A percentile compares a stretch with the other conserved stretches of the same genome.
Conservation (phyloP, 1,140 invertebrate species). For the Micrasema minimum region DNA sequence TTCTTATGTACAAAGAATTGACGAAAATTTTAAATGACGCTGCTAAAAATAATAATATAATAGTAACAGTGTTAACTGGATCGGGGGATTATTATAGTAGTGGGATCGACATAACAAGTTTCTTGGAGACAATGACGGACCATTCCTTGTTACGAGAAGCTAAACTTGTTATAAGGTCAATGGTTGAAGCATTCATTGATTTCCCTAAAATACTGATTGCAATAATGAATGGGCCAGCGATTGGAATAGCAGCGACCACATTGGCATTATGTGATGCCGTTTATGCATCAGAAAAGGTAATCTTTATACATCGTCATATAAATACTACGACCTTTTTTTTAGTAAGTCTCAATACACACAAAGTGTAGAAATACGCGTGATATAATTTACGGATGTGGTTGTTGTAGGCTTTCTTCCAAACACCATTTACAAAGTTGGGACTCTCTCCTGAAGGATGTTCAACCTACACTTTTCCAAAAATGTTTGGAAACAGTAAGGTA, state of each 20-base stretch:
- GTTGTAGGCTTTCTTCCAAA: constrained; percentile 83
- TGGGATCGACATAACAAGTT: constrained; percentile 82
- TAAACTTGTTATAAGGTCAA: constrained; percentile 67
- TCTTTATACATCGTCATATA: too few relatives aligned
- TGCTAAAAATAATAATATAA: constrained; percentile 71
- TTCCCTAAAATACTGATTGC: constrained; percentile 91
- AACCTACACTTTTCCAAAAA: constrained; percentile 81
- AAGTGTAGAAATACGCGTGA: too few relatives aligned
- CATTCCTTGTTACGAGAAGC: constrained; percentile 50
- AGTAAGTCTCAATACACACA: too few relatives aligned
- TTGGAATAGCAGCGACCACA: constrained; percentile 88
- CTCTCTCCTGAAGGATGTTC: constrained; percentile 88
- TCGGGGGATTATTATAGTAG: constrained; percentile 84
- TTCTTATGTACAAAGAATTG: constrained; percentile 76
- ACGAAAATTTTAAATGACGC: constrained; percentile 75
- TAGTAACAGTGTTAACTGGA: constrained; percentile 80
- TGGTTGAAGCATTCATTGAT: constrained; percentile 83
- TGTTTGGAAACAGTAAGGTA: constrained; percentile 83
- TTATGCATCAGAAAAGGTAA: constrained; percentile 80
- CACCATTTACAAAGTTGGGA: constrained; percentile 85
- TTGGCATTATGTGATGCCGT: constrained; percentile 89
- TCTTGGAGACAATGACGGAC: constrained; percentile 34
- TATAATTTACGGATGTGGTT: constrained; percentile 40
- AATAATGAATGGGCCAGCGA: constrained; percentile 93
- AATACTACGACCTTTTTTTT: too few relatives aligned